These are phyloP conservation scores for Latrodectus hesperus DNA, from an alignment of 2,888 invertebrate species.

Conservation along the genomic window DNA sequence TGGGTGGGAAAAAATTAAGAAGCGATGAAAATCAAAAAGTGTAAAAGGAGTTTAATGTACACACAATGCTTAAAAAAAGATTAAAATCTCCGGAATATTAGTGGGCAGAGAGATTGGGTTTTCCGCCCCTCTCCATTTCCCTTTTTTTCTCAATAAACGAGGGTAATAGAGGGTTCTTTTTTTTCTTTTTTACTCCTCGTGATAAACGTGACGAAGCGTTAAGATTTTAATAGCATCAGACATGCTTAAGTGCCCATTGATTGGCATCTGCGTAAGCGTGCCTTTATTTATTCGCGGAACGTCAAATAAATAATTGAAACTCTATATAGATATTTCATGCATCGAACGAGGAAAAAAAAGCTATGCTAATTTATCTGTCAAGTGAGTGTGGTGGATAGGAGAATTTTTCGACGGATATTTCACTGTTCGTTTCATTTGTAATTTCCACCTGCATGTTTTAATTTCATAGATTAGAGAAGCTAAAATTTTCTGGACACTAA, in stretches of 20 bases:
- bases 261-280: constrained; percentile 46
- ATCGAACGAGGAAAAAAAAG: not conserved
- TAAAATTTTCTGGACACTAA: too few relatives aligned
- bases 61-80: constrained; percentile 19
- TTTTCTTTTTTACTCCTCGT: constrained; percentile 7
- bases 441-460: too few relatives aligned
- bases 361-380: too few relatives aligned
- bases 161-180: constrained; percentile 31
- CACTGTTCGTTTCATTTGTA: too few relatives aligned
- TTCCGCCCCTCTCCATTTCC: constrained; percentile 2
- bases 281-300: constrained; percentile 57
- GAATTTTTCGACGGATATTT: too few relatives aligned
- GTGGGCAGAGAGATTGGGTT: constrained; percentile 32
- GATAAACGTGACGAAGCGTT: constrained; percentile 62
- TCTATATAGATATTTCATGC: not conserved
- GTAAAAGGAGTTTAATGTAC: constrained; percentile 55
- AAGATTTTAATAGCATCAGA: constrained; percentile 67
- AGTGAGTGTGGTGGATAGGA: too few relatives aligned
- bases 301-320: constrained; percentile 67
- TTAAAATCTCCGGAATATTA: constrained; percentile 30
- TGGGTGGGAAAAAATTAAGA: constrained; percentile 52
- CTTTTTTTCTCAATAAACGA: constrained; percentile 16
- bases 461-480: too few relatives aligned
- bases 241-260: constrained; percentile 64
- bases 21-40: constrained; percentile 66